Percentiles rank a stretch among this genome's conserved stretches.
Evolutionary conservation across 2,888 invertebrate genomes (phyloP).

Genomic region (Stomorhina lunata): DNA sequence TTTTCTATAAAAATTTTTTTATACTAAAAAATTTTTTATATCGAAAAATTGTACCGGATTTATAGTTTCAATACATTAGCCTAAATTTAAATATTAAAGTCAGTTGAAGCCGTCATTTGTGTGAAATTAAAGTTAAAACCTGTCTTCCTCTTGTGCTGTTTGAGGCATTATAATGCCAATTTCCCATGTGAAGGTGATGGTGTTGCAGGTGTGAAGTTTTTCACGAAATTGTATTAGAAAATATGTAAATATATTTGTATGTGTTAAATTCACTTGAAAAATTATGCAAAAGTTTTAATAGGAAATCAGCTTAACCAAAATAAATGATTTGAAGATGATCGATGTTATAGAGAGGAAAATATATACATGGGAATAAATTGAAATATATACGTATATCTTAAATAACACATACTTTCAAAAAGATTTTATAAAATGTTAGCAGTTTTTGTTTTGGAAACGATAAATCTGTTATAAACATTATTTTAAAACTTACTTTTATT

Average conservation of each 20-base stretch:
- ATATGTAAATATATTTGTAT: conserved; percentile 33
- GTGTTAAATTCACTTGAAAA: conserved; percentile 38
- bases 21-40: too few species aligned
- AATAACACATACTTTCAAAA: too few species aligned
- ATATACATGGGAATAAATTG: too few species aligned
- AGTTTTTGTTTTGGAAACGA: too few species aligned
- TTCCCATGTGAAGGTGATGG: background rate
- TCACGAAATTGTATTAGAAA: background rate
- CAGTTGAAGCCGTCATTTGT: conserved; percentile 29
- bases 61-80: too few species aligned
- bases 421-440: too few species aligned
- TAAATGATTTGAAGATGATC: conserved; percentile 8
- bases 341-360: background rate
- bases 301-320: conserved; percentile 22
- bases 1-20: too few species aligned
- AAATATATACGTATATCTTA: too few species aligned
- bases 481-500: too few species aligned
- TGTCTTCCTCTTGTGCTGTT: conserved; percentile 28
- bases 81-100: conserved; percentile 54
- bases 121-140: conserved; percentile 37
- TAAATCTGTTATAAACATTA: too few species aligned
- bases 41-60: too few species aligned
- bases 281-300: conserved; percentile 31
- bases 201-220: background rate
- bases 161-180: conserved; percentile 19